Percentiles rank a stretch among this genome's conserved stretches.
These are phyloP conservation scores for Atherix ibis DNA, from an alignment of 2,888 invertebrate species.

Conservation along the genomic window DNA sequence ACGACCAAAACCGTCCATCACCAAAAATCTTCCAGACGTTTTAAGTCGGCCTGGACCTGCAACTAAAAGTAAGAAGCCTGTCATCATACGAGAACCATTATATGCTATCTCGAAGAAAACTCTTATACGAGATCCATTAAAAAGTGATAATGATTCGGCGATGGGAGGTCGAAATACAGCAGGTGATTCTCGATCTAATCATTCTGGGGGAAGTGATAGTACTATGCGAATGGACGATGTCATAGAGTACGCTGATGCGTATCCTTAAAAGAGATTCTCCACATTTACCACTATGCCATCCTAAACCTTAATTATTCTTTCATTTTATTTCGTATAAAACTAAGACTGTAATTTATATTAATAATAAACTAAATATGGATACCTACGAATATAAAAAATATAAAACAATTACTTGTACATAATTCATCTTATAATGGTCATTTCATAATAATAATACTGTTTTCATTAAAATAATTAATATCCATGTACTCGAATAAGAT, in stretches of 20 bases:
- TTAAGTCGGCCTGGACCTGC: slow-evolving; percentile 13
- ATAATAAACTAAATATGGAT: no score
- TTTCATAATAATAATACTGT: no score
- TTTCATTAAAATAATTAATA: no score
- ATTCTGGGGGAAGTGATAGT: slow-evolving; percentile 32
- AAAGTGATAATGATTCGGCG: neutral
- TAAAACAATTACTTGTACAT: no score
- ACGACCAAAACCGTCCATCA: slow-evolving; percentile 15
- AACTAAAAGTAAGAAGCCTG: slow-evolving; percentile 21
- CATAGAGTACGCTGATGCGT: slow-evolving; percentile 29
- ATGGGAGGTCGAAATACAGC: slow-evolving; percentile 12
- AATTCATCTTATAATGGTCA: no score
- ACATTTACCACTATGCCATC: no score
- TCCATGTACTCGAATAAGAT: no score
- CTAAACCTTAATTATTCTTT: no score
- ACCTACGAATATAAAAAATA: no score
- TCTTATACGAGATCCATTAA: neutral
- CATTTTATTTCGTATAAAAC: no score
- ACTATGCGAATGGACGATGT: slow-evolving; percentile 32
- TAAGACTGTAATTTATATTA: no score
- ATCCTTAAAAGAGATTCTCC: no score
- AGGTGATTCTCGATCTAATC: slow-evolving; percentile 25
- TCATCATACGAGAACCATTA: slow-evolving; percentile 15
- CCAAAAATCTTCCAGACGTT: slow-evolving; percentile 18
- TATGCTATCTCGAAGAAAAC: slow-evolving; percentile 14